Evolutionary conservation across 2,888 invertebrate genomes (phyloP).

Genomic region (Brachynemurus nebulosus): DNA sequence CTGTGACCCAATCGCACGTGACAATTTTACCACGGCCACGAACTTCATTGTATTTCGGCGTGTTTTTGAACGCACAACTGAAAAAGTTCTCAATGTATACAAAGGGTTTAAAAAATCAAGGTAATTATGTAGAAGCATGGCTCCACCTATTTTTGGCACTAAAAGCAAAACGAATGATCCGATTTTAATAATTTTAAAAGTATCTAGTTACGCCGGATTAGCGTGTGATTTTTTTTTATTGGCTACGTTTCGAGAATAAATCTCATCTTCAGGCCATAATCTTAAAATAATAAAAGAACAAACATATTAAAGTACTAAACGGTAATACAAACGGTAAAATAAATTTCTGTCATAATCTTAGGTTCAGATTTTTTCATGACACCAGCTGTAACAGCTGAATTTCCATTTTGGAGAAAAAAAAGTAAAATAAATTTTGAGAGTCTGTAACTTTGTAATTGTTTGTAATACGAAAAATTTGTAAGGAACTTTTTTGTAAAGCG

Average conservation of each 20-base stretch:
- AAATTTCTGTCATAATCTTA: too few relatives aligned
- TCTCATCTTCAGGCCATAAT: too few relatives aligned
- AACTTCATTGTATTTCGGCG: slow-evolving; percentile 72
- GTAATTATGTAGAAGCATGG: background rate
- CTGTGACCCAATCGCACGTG: slow-evolving; percentile 59
- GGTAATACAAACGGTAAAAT: too few relatives aligned
- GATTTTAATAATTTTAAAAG: background rate
- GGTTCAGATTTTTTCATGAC: too few relatives aligned
- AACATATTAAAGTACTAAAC: slow-evolving; percentile 7
- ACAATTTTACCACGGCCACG: slow-evolving; percentile 50
- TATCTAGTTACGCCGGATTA: background rate
- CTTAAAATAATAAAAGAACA: too few relatives aligned
- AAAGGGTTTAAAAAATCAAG: too few relatives aligned
- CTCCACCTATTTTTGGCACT: background rate
- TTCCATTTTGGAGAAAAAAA: background rate
- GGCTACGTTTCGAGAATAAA: too few relatives aligned
- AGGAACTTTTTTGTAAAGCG: too few relatives aligned
- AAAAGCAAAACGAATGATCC: background rate
- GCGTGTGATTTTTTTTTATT: background rate
- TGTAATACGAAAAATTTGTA: too few relatives aligned
- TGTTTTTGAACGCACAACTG: slow-evolving; percentile 81
- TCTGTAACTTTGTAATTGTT: too few relatives aligned
- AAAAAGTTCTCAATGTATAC: too few relatives aligned
- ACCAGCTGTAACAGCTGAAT: too few relatives aligned
- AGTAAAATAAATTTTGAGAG: slow-evolving; percentile 3